Evolutionary conservation across 2,797 vertebrate species (phyloP).

Genomic region (Allobates femoralis): DNA sequence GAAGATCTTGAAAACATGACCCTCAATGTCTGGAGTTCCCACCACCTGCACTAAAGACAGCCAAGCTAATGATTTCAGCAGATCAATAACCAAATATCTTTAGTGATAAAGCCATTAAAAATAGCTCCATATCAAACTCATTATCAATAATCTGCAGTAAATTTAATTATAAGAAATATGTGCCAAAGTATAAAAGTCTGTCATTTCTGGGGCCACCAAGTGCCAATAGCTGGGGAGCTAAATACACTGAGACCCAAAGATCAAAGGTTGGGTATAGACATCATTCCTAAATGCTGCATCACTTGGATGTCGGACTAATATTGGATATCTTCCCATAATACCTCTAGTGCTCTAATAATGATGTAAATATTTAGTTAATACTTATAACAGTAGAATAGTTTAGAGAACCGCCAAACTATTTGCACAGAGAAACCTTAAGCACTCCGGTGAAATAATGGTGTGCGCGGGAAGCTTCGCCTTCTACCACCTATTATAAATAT

Average conservation of each 20-base stretch:
- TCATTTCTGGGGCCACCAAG: neutral
- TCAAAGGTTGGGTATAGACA: neutral
- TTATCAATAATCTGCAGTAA: no score
- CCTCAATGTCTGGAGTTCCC: no score
- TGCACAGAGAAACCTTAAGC: slow-evolving; percentile 76
- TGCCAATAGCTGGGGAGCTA: neutral
- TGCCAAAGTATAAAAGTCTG: neutral
- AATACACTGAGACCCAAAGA: no score
- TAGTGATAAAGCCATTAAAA: neutral
- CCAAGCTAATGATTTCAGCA: neutral
- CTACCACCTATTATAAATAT: slow-evolving; percentile 84
- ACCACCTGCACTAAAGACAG: no score
- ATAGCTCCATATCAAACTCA: neutral
- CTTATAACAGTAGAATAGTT: slow-evolving; percentile 80
- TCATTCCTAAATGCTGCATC: slow-evolving; percentile 64
- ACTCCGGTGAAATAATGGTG: slow-evolving; percentile 74
- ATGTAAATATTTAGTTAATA: slow-evolving; percentile 81
- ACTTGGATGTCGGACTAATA: slow-evolving; percentile 70
- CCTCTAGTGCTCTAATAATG: slow-evolving; percentile 73
- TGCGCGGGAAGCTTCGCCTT: slow-evolving; percentile 76
- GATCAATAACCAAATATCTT: neutral
- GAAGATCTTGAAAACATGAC: no score
- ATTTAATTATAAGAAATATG: neutral
- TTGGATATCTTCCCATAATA: slow-evolving; percentile 71
- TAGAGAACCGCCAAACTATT: slow-evolving; percentile 77